Evolutionary conservation across 2,113 vertebrate genomes (phyloP).

Genomic region (Lanius ludovicianus): DNA sequence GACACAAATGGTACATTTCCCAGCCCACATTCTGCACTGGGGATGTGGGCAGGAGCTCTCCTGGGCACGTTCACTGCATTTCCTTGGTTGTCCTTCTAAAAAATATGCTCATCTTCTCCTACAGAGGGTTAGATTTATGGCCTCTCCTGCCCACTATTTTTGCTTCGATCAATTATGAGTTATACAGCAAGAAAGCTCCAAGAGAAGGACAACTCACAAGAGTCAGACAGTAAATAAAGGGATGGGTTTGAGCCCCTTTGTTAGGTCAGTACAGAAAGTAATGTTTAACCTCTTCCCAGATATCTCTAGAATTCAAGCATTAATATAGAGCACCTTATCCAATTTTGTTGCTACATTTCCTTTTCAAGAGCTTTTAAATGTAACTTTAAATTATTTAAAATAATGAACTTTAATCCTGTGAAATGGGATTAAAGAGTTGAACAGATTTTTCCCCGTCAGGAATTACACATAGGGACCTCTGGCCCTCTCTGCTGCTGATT

Average conservation of each 20-base stretch:
- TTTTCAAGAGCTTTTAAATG: background rate
- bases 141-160: background rate
- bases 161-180: background rate
- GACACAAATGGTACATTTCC: fast-evolving
- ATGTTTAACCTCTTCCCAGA: background rate
- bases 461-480: background rate
- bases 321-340: background rate
- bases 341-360: background rate
- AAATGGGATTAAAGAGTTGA: background rate
- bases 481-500: background rate
- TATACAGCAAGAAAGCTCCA: background rate
- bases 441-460: background rate
- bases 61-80: background rate
- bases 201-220: background rate
- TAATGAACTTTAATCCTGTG: background rate
- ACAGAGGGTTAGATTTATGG: conserved; percentile 1
- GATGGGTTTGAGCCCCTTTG: background rate
- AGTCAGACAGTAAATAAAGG: background rate
- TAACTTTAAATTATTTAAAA: background rate
- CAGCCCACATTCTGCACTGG: background rate
- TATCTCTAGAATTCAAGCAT: background rate
- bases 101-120: background rate
- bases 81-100: background rate
- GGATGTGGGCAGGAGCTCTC: fast-evolving
- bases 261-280: background rate